A percentile compares a stretch with the other conserved stretches of the same genome.
Conservation (phyloP, 1,140 invertebrate genomes). For the Drosophila takahashii region DNA sequence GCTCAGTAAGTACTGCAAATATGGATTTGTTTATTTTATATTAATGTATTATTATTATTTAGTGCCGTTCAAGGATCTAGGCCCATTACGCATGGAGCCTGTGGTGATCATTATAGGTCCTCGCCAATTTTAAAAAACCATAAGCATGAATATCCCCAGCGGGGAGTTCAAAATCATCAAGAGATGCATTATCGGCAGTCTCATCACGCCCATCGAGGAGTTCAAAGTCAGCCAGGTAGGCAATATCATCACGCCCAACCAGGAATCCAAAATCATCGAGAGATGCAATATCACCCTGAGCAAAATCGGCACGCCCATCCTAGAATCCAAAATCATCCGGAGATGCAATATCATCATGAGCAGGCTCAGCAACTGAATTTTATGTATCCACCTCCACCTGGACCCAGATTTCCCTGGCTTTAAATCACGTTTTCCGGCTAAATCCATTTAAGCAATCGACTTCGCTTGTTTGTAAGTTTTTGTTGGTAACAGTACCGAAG, state of each 20-base stretch:
- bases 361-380: neutral
- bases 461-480: slow-evolving; percentile 1
- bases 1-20: neutral
- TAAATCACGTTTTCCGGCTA: neutral
- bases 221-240: neutral
- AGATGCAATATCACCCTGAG: too few species aligned
- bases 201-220: neutral
- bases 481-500: neutral
- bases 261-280: neutral
- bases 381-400: neutral
- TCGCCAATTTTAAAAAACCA: neutral
- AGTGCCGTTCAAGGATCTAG: neutral
- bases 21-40: too few species aligned
- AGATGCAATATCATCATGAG: too few species aligned
- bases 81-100: neutral
- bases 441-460: too few species aligned
- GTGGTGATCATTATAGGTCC: neutral
- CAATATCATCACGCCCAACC: neutral
- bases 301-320: neutral
- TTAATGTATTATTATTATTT: neutral
- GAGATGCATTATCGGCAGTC: too few species aligned
- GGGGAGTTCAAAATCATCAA: neutral
- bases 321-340: neutral
- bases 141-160: neutral
- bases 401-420: slow-evolving; percentile 20